Conservation (phyloP, 2,797 vertebrate species). For the Astyanax mexicanus region DNA sequence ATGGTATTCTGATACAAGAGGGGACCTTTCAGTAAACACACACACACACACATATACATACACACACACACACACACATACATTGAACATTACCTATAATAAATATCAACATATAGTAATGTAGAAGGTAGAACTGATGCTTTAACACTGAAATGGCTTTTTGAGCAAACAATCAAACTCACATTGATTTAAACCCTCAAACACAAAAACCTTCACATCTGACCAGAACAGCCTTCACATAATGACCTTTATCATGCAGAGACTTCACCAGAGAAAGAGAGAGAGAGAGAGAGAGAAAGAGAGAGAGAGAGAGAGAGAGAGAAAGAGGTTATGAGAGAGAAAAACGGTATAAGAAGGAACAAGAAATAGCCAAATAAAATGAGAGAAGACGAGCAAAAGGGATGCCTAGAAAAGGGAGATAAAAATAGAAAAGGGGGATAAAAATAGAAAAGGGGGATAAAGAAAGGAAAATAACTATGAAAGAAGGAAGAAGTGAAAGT, state of each 20-base stretch:
- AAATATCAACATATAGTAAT: too few species aligned
- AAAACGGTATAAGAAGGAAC: neutral
- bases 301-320: neutral
- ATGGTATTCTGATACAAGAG: constrained; percentile 51
- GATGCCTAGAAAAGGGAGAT: too few species aligned
- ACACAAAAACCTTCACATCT: neutral
- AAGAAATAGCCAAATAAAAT: neutral
- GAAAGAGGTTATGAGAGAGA: neutral
- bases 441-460: too few species aligned
- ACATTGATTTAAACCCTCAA: neutral
- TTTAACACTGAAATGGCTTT: neutral
- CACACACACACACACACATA: constrained; percentile 1
- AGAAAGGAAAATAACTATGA: too few species aligned
- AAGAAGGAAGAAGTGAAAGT: too few species aligned
- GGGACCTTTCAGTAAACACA: constrained; percentile 42
- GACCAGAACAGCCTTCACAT: constrained; percentile 34
- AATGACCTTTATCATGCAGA: constrained; percentile 63
- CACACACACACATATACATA: constrained; percentile 20
- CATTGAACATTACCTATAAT: too few species aligned
- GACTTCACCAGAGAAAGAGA: constrained; percentile 30
- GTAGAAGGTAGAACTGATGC: too few species aligned
- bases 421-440: too few species aligned
- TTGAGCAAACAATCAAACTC: too few species aligned
- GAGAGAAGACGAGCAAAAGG: too few species aligned
- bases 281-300: neutral